Percentiles rank a stretch among this genome's conserved stretches.
Evolutionary conservation across 2,113 vertebrate species (phyloP).

Genomic region (Clinocottus analis): DNA sequence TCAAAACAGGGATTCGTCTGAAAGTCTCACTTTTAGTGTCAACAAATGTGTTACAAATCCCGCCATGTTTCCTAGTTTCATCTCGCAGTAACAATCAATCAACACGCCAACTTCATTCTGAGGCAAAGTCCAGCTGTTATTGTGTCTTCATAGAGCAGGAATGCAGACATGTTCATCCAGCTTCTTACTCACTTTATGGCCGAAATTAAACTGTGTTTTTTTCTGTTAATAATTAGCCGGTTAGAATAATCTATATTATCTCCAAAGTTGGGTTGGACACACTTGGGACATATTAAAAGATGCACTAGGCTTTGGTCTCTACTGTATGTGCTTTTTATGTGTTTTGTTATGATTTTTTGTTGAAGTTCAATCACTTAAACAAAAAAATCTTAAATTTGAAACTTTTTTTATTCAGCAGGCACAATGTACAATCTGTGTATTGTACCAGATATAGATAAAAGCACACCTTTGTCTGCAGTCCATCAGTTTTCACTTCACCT

Average conservation of each 20-base stretch:
- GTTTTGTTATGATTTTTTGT: not conserved
- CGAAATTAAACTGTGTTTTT: not conserved
- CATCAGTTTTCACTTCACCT: too few relatives aligned
- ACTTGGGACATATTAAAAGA: not conserved
- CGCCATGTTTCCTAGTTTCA: not conserved
- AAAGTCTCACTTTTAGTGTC: not conserved
- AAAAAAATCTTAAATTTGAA: too few relatives aligned
- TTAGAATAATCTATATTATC: not conserved
- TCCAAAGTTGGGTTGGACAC: not conserved
- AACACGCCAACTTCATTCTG: not conserved
- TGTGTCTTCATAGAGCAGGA: slow-evolving; percentile 17
- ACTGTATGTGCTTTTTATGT: not conserved
- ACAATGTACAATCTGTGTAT: too few relatives aligned
- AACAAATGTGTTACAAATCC: not conserved
- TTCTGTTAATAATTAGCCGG: slow-evolving; percentile 21
- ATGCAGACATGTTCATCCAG: slow-evolving; percentile 11
- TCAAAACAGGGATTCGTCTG: not conserved
- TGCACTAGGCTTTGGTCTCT: not conserved
- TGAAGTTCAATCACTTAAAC: too few relatives aligned
- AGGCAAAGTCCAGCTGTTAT: slow-evolving; percentile 21
- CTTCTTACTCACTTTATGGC: not conserved
- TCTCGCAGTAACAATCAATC: not conserved
- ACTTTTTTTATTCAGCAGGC: too few relatives aligned
- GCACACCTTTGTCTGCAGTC: too few relatives aligned
- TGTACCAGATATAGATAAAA: too few relatives aligned